phyloP scores from a whole-genome alignment of 1,140 invertebrate species.

The Lordiphosa collinella region DNA sequence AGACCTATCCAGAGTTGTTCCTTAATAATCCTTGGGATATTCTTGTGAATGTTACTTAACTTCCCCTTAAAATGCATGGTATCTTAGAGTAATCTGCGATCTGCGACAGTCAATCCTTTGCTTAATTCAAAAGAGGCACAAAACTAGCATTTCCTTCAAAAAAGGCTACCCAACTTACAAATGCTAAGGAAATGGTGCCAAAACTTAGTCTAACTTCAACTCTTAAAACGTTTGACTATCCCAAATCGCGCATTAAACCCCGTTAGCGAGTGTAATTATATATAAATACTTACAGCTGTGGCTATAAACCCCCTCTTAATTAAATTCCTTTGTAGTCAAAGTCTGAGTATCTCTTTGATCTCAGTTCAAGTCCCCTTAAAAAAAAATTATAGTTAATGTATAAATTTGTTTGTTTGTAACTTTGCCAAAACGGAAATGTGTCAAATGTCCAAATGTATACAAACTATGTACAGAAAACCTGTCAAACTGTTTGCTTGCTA shows the following conservation, averaged over 20 bases:
- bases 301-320: background rate
- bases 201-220: too few species aligned
- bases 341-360: background rate
- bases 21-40: too few species aligned
- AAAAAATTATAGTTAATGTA: too few species aligned
- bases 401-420: conserved; percentile 1
- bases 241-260: background rate
- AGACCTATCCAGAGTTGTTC: background rate
- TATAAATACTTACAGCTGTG: conserved; percentile 6
- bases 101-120: too few species aligned
- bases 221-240: background rate
- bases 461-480: conserved; percentile 26
- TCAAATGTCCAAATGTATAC: conserved; percentile 33
- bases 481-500: conserved; percentile 37
- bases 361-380: conserved; percentile 10
- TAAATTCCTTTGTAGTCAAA: background rate
- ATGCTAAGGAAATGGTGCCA: too few species aligned
- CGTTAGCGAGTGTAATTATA: background rate
- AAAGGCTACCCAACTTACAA: too few species aligned
- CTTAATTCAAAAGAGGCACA: too few species aligned
- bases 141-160: too few species aligned
- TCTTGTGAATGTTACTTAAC: too few species aligned
- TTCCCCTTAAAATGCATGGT: too few species aligned
- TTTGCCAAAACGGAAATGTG: conserved; percentile 49
- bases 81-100: too few species aligned